A percentile compares a stretch with the other conserved stretches of the same genome.
Conservation (phyloP, 2,113 vertebrate species). For the Phaethon lepturus region DNA sequence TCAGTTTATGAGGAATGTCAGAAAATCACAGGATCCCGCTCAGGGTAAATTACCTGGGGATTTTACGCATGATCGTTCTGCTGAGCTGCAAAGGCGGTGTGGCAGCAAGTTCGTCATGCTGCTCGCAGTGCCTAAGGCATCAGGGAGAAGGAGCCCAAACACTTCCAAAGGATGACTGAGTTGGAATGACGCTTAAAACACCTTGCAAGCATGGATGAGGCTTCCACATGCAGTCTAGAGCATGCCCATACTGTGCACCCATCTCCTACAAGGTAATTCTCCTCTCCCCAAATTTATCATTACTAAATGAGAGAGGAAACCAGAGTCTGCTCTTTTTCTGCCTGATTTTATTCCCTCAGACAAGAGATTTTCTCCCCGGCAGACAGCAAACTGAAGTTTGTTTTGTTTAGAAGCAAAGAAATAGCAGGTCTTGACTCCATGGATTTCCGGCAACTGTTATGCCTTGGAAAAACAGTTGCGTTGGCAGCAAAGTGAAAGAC, state of each 20-base stretch:
- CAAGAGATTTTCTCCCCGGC: background rate
- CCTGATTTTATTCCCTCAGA: background rate
- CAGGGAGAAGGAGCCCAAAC: background rate
- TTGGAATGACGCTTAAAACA: background rate
- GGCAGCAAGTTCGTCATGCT: background rate
- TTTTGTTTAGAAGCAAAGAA: background rate
- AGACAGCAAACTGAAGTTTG: conserved; percentile 1
- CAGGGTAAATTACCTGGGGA: conserved; percentile 61
- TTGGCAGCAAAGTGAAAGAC: conserved; percentile 28
- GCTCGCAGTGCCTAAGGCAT: background rate
- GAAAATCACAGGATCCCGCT: conserved; percentile 63
- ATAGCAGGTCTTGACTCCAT: conserved; percentile 12
- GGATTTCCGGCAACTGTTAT: conserved; percentile 16
- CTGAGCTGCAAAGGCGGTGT: background rate
- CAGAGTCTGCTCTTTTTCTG: background rate
- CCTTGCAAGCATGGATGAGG: background rate
- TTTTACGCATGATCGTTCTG: conserved; percentile 37
- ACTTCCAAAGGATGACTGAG: background rate
- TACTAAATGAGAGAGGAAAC: background rate
- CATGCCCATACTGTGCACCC: background rate
- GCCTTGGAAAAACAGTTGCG: conserved; percentile 51
- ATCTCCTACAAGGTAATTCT: background rate
- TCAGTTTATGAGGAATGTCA: conserved; percentile 56
- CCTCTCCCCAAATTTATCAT: background rate
- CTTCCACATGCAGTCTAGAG: background rate